These are phyloP conservation scores for Epiblema foenella DNA, from an alignment of 2,888 invertebrate species.

Conservation along the genomic window DNA sequence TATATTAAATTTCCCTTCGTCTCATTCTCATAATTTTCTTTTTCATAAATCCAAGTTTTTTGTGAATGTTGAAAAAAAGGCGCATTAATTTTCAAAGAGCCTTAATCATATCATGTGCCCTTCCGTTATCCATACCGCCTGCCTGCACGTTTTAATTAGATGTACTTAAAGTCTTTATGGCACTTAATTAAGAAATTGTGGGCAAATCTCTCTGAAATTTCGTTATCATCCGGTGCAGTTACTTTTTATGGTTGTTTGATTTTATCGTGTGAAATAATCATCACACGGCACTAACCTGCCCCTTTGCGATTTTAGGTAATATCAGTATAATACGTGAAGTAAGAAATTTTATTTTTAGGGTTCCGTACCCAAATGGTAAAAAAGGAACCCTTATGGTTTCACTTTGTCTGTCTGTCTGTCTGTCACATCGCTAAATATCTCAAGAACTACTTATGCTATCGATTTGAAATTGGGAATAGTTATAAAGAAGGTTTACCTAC, in stretches of 20 bases:
- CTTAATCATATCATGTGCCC: background rate
- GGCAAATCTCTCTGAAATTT: conserved; percentile 27
- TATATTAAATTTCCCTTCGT: no score
- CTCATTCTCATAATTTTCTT: no score
- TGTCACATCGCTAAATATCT: no score
- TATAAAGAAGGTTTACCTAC: no score
- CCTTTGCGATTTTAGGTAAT: conserved; percentile 7
- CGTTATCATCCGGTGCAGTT: conserved; percentile 20
- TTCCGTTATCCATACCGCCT: conserved; percentile 10
- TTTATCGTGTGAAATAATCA: conserved; percentile 22
- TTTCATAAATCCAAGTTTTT: no score
- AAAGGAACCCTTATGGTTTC: no score
- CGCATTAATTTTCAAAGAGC: no score
- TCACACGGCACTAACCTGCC: conserved; percentile 1
- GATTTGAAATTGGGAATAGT: no score
- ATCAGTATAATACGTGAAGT: background rate
- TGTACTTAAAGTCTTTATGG: conserved; percentile 40
- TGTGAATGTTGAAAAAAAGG: no score
- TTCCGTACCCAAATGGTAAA: no score
- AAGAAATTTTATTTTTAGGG: background rate
- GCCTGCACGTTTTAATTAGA: conserved; percentile 18
- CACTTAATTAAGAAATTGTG: conserved; percentile 45
- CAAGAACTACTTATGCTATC: no score
- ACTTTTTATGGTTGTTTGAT: conserved; percentile 29
- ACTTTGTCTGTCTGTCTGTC: no score